Evolutionary conservation across 1,140 invertebrate genomes (phyloP), one percentile per base, ranked within the genome.

Genomic region (Drosophila insularis): DNA sequence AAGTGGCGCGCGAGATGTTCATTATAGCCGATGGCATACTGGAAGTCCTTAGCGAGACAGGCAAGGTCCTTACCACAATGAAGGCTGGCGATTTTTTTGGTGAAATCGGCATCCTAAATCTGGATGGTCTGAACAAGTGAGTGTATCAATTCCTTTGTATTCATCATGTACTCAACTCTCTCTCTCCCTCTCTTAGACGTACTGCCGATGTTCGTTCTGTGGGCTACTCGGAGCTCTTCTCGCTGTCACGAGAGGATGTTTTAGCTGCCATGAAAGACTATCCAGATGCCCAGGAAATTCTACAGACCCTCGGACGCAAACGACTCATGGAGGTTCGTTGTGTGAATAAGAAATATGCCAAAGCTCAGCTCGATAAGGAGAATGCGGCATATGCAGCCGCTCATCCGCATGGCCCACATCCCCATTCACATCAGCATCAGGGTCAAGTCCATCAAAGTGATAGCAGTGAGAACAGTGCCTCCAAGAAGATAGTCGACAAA

Each of bases 11-110:
- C 78, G 98, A 99, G 93, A 99, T 99, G 98, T 99, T 99, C 89
- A 99, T 99, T 81, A 99, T 99, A 84, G 98, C 98, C 8, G 98
- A 99, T 92, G 98, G 98, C 6, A 98, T 99, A 75, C 93, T 99
- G 23, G 98, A 99, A 93, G 98, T 99, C 11, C 96, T 98, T 77
- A 99, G 98, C 90, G 98, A 99, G 92, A 96, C 95, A 35, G 98
- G 98, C 2, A 94, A 96, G 89, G 97, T 99, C 0, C 92, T 99
- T 8, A 98, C 98, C 0, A 98, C 97, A 54, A 99, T 99, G 98
- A 97, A 98, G 90, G 97, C 98, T 11, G 98, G 98, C 0, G 98
- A 99, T 92, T 99, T 99, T 93, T 99, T 99, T 89, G 98, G 98
- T 5, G 98, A 99, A 93, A 99, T 99, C 80, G 98, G 98, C 37